Evolutionary conservation across 2,888 invertebrate species (phyloP), one percentile per base, ranked within the genome.

Genomic region (Choreutis nemorana): DNA sequence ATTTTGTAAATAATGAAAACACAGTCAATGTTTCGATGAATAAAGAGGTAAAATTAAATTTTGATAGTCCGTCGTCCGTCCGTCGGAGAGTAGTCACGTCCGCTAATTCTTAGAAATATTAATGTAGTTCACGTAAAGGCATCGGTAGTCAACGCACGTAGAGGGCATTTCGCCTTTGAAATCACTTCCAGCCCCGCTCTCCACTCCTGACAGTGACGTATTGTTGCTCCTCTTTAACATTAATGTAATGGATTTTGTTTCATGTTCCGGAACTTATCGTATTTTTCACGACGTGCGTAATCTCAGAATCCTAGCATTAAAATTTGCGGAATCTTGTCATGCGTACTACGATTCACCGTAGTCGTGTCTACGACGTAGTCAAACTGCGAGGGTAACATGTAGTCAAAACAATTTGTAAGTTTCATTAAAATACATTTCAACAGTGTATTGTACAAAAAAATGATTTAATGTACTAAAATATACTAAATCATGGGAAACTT

Each of bases 191-290:
- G 54, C 40, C 58, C 53, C 60, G 55, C 57, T 56, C 57, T 52
- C 48, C 48, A 41, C 48, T 45, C 36, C 50, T 61, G 75, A 73
- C 73, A 75, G 66, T 72, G 75, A 77, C 72, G 65, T 65, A 73
- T 75, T 67, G 70, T 68, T 57, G 51, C 67, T 65, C 67, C 65
- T 68, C 68, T 72, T 71, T 63, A 63, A 72, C 72, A 67, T 72
- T 73, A 64, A 65, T 63, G 58, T 70, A 72, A 75, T 71, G 70
- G 70, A 71, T 71, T 71, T 64, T 65, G 65, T 65, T 72, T 62
- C 63, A 68, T 70, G 65, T 65, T 53, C 53, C 57, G 58, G 54
- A 70, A 71, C 54, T 64, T 65, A 64, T 61, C 54, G 51, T 50
- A 63, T 66, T 64, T 64, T 64, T 67, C 63, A 64, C 45, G 42